These are phyloP conservation scores for Merops nubicus DNA, from an alignment of 2,113 vertebrate species.

Conservation along the genomic window DNA sequence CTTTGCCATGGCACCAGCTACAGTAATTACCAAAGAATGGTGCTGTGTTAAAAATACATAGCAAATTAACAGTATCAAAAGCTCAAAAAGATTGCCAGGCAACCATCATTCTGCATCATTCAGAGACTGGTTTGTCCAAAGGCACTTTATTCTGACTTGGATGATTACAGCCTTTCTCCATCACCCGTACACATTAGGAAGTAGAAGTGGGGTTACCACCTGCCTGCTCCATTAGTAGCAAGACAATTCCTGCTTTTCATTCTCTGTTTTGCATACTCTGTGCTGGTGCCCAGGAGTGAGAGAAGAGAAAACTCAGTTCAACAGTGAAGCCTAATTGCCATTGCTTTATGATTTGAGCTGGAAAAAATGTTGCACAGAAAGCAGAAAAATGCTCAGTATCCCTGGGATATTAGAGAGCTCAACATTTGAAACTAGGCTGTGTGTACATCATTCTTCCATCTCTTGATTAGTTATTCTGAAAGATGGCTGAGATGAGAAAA, in stretches of 20 bases:
- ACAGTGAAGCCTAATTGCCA: neutral
- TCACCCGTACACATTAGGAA: neutral
- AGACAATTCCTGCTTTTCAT: neutral
- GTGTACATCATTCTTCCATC: neutral
- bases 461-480: slow-evolving; percentile 1
- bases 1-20: neutral
- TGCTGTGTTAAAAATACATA: neutral
- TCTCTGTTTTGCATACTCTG: neutral
- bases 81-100: slow-evolving; percentile 1
- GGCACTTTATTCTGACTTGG: slow-evolving; percentile 39
- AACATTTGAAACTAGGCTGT: neutral
- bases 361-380: neutral
- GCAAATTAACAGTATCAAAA: neutral
- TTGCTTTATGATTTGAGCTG: neutral
- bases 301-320: too few relatives aligned
- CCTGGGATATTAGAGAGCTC: neutral
- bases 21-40: neutral
- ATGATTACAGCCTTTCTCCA: slow-evolving; percentile 46
- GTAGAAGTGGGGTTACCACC: slow-evolving; percentile 32
- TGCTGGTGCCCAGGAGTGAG: neutral
- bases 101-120: slow-evolving; percentile 23
- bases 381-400: neutral
- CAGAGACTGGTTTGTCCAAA: neutral
- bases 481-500: neutral
- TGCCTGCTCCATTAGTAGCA: slow-evolving; percentile 7